These are phyloP conservation scores for Argentina silus DNA, from an alignment of 2,797 vertebrate species.

Conservation along the genomic window DNA sequence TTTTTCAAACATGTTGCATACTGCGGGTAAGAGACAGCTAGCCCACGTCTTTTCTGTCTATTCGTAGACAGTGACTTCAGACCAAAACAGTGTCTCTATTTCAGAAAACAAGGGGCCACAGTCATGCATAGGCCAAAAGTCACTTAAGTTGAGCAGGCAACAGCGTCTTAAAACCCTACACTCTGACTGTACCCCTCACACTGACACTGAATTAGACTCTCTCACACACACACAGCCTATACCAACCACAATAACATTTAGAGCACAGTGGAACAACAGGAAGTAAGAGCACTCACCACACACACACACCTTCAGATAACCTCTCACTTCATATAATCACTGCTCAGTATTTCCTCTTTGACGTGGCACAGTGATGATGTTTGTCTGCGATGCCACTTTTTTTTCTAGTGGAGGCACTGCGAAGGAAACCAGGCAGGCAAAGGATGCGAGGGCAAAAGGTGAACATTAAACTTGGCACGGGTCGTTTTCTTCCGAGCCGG, in stretches of 20 bases:
- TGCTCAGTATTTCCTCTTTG: slow-evolving; percentile 41
- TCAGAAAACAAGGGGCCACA: slow-evolving; percentile 46
- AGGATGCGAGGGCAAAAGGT: neutral
- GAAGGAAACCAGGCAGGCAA: neutral
- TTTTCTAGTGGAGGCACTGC: neutral
- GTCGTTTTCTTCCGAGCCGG: too few species aligned
- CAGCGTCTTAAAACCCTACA: slow-evolving; percentile 44
- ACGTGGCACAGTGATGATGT: neutral
- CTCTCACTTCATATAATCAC: slow-evolving; percentile 48
- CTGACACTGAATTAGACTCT: slow-evolving; percentile 62
- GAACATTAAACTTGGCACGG: neutral
- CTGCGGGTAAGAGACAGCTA: slow-evolving; percentile 2
- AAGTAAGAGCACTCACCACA: slow-evolving; percentile 46
- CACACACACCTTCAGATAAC: slow-evolving; percentile 61
- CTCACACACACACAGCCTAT: slow-evolving; percentile 9
- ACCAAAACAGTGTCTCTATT: slow-evolving; percentile 63
- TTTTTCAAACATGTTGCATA: too few species aligned
- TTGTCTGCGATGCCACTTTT: neutral
- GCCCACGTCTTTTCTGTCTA: slow-evolving; percentile 63
- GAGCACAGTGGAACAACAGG: slow-evolving; percentile 13
- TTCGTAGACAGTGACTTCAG: slow-evolving; percentile 58
- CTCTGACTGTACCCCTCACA: slow-evolving; percentile 35
- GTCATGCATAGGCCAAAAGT: slow-evolving; percentile 26
- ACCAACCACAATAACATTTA: slow-evolving; percentile 16
- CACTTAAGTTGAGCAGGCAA: slow-evolving; percentile 26